These are phyloP conservation scores for Xenotilapia leptura DNA, from an alignment of 2,113 vertebrate genomes.

Conservation along the genomic window DNA sequence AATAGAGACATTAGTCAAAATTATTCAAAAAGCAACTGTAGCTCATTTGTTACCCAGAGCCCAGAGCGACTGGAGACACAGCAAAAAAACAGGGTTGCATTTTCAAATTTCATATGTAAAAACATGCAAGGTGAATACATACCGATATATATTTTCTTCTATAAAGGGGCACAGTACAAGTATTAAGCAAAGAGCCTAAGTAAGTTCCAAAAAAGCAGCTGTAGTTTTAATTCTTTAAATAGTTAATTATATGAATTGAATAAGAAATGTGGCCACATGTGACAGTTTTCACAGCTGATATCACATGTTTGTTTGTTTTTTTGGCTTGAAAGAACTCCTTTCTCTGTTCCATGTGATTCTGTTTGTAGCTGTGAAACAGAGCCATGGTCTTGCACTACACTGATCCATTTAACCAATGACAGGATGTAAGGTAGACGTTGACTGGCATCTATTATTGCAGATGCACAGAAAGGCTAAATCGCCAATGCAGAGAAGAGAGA, in stretches of 20 bases:
- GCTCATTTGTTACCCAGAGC: background rate
- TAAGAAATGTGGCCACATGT: background rate
- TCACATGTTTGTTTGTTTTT: background rate
- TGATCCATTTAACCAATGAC: background rate
- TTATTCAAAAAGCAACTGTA: background rate
- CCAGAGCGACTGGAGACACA: background rate
- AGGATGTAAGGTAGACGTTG: background rate
- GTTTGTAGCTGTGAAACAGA: background rate
- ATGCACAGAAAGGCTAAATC: rapidly evolving
- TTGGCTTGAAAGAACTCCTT: background rate
- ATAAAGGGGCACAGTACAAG: background rate
- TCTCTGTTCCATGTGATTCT: background rate
- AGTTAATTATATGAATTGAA: background rate
- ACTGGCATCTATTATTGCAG: background rate
- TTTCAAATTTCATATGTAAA: background rate
- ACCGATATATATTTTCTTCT: background rate
- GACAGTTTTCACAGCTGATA: background rate
- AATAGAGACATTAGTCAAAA: background rate
- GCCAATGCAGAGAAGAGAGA: background rate
- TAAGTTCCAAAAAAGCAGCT: background rate
- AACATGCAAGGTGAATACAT: background rate
- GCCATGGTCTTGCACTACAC: background rate
- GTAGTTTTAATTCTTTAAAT: background rate
- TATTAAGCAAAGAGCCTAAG: background rate
- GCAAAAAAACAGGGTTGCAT: background rate